Percentiles rank a stretch among this genome's conserved stretches.
Conservation (phyloP, 2,113 vertebrate genomes). For the Pangasianodon gigas region DNA sequence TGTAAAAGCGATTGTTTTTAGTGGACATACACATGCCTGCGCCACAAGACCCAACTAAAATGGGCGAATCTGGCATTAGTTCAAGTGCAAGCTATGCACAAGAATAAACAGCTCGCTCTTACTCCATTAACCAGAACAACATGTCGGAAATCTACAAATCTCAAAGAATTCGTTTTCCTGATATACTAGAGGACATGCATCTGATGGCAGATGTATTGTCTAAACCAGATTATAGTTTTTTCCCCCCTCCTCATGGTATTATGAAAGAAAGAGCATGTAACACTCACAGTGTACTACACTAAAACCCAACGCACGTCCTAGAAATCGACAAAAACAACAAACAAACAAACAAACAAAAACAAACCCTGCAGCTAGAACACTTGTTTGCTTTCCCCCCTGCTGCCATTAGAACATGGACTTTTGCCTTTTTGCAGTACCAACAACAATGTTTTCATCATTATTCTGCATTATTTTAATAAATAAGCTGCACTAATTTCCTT, state of each 20-base stretch:
- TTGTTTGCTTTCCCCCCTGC: not conserved
- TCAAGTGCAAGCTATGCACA: constrained; percentile 46
- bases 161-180: not conserved
- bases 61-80: constrained; percentile 61
- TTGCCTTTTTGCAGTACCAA: not conserved
- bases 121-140: not conserved
- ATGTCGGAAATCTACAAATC: too few relatives aligned
- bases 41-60: constrained; percentile 45
- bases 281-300: not conserved
- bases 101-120: not conserved
- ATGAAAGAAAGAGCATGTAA: not conserved
- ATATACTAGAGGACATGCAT: not conserved
- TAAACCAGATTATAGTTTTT: not conserved
- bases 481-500: not conserved
- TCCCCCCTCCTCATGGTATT: not conserved
- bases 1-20: not conserved
- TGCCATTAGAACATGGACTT: not conserved
- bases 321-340: not conserved
- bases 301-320: not conserved
- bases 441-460: not conserved
- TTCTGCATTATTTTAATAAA: not conserved
- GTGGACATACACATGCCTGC: not conserved
- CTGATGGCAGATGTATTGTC: not conserved
- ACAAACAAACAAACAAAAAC: not conserved
- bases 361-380: not conserved